Evolutionary conservation across 2,797 vertebrate genomes (phyloP), one percentile per base, ranked within the genome.

Genomic region (Rhincodon typus): DNA sequence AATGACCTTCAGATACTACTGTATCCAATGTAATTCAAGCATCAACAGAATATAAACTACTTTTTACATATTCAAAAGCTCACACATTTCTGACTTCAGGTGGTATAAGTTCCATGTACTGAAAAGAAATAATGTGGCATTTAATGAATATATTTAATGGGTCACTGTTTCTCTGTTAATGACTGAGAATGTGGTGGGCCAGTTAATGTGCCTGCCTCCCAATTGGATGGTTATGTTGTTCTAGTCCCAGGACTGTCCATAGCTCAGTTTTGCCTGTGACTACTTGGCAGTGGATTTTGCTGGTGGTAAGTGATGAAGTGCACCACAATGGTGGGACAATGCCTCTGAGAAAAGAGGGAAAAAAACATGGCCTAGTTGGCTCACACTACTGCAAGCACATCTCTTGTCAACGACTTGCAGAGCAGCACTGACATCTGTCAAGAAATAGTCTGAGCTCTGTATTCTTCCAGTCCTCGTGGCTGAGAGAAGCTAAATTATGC

Each of bases 281-380:
- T 42, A 69, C 90, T 69, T 93, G 90, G 90, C 90, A 93, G 66
- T 25, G 90, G 69, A n/a, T 38, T 91, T 66, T 66, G n/a, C 90
- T 12, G 90, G 66, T 42, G 23, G 34, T 42, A 42, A 69, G n/a
- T 93, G 66, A 93, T 93, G 90, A 42, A 93, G 62, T 93, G 90
- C 21, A 23, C n/a, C 62, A 93, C 66, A 42, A n/a, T 91, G 87
- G 21, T 38, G 62, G 90, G 62, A 67, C 46, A 42, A 38, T 93
- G 66, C 62, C 62, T 93, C 90, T n/a, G 62, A 69, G 62, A 69
- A 66, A 66, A 93, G 2, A n/a, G 90, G 69, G 62, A 66, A 21
- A 67, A 69, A 93, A 93, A 69, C 90, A 93, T 93, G 90, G 90
- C 90, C 90, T 93, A 93, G 34, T 93, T 93, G 90, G 90, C 90